Evolutionary conservation across 2,888 invertebrate genomes (phyloP), one percentile per base, ranked within the genome.

Genomic region (Drosophila robusta): DNA sequence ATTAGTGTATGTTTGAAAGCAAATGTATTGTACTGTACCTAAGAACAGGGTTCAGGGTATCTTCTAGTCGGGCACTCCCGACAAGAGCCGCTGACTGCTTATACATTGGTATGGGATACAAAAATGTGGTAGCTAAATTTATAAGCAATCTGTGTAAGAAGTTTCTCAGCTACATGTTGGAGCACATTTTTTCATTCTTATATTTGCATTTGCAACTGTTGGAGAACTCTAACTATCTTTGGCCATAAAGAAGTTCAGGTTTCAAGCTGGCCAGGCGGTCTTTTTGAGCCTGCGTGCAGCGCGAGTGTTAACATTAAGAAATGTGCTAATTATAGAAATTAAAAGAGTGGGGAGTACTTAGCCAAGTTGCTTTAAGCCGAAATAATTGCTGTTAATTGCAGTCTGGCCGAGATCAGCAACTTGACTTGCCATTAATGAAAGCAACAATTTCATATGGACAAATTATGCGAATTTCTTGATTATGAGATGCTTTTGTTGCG

Each of bases 241-340:
- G 34, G 12, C 12, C 5, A 29, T 26, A n/a, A 36, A 5, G 18
- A 60, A 36, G 11, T 39, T 39, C 18, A n/a, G 24, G 56, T 74
- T 54, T 41, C 29, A 14, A 6, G n/a, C 24, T 4, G 8, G n/a
- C n/a, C 16, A 5, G 32, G 56, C 55, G 65, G 60, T 44, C 50
- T 44, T 24, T 61, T 62, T 34, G 24, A 42, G 47, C 22, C 60
- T 81, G 73, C 82, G 85, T 83, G 82, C 32, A 32, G 5, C 29
- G 60, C 11, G 41, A 41, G 55, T 63, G 65, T 84, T 65, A 87
- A 64, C 73, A 78, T 70, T 57, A 70, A 73, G 45, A 65, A 73
- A 81, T 84, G 85, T 84, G 87, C 76, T 83, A 84, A 87, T 87
- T 85, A 75, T 60, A 56, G 50, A 55, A 65, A 56, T 56, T 52